These are phyloP conservation scores for Agriopis leucophaearia DNA, from an alignment of 2,888 invertebrate genomes.

Conservation along the genomic window DNA sequence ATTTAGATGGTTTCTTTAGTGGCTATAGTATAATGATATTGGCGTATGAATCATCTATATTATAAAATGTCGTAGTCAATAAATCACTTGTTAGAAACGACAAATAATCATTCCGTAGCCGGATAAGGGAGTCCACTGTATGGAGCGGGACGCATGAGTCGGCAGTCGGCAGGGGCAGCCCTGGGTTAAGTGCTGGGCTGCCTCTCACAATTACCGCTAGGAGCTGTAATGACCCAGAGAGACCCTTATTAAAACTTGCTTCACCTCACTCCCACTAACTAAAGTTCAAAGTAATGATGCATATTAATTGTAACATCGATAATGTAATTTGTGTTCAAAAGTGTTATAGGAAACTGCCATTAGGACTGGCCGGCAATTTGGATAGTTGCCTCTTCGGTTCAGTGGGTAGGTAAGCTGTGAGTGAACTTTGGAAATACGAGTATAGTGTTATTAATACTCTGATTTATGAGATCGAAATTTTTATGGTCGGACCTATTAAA, in stretches of 20 bases:
- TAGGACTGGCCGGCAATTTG: conserved; percentile 39
- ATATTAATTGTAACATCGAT: conserved; percentile 77
- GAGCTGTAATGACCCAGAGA: conserved; percentile 77
- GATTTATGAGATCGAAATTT: conserved; percentile 20
- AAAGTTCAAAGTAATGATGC: conserved; percentile 78
- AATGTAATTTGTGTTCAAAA: conserved; percentile 61
- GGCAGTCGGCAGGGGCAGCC: conserved; percentile 18
- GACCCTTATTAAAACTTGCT: conserved; percentile 82
- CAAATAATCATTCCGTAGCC: background rate
- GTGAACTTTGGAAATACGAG: conserved; percentile 21
- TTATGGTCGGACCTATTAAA: conserved; percentile 5
- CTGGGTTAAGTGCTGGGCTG: conserved; percentile 62
- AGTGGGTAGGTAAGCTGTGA: conserved; percentile 16
- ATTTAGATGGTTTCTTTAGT: no score
- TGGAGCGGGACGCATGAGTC: background rate
- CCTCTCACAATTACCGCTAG: conserved; percentile 76
- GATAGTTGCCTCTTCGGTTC: conserved; percentile 32
- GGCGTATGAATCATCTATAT: no score
- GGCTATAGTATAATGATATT: no score
- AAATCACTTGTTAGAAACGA: background rate
- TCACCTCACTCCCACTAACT: conserved; percentile 67
- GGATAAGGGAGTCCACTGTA: background rate
- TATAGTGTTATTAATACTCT: background rate
- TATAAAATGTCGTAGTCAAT: no score
- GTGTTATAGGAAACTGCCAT: conserved; percentile 49